These are phyloP conservation scores for Martes martes DNA, from an alignment of 2,113 vertebrate species.

Conservation along the genomic window DNA sequence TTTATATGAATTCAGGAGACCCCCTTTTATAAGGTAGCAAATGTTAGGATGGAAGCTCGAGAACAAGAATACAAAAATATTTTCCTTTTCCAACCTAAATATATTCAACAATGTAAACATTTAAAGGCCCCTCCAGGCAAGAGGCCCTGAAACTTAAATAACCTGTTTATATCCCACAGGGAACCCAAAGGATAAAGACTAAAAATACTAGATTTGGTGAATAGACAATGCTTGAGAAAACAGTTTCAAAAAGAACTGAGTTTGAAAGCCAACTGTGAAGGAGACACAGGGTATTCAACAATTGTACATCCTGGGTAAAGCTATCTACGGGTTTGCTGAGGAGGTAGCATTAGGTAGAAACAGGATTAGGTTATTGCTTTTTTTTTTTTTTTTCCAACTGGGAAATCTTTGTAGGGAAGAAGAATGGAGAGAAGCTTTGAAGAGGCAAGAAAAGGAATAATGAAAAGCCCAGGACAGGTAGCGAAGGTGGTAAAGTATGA, in stretches of 20 bases:
- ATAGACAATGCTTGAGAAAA: neutral
- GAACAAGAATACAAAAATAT: neutral
- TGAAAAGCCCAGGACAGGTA: neutral
- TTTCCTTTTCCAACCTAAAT: conserved; percentile 13
- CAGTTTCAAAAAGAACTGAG: neutral
- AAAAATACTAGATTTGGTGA: neutral
- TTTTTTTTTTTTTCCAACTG: neutral
- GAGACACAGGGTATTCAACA: neutral
- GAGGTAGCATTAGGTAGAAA: neutral
- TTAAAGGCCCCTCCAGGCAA: neutral
- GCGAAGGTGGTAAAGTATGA: neutral
- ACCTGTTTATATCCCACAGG: neutral
- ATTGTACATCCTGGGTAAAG: neutral
- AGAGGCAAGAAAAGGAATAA: neutral
- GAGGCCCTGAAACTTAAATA: neutral
- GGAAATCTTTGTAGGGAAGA: neutral
- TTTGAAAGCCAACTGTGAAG: neutral
- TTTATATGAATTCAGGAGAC: neutral
- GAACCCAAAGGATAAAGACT: neutral
- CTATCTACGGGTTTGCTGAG: neutral
- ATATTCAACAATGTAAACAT: neutral
- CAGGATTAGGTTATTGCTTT: neutral
- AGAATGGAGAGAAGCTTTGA: neutral
- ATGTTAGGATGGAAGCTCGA: neutral
- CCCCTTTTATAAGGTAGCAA: neutral